Percentiles rank a stretch among this genome's conserved stretches.
phyloP scores from a whole-genome alignment of 2,888 invertebrate species.

The Pandemis heparana region DNA sequence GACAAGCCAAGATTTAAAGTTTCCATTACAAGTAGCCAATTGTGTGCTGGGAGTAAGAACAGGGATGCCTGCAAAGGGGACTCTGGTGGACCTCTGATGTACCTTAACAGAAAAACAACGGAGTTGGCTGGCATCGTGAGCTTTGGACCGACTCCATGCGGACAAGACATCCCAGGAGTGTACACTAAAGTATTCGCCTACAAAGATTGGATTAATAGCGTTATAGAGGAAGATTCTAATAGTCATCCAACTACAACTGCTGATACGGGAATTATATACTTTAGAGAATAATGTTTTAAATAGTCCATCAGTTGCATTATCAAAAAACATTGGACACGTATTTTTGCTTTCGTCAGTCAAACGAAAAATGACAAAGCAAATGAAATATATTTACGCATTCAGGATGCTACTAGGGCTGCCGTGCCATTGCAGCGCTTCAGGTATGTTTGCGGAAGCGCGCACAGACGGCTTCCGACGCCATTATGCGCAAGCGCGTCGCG shows the following conservation, averaged over 20 bases:
- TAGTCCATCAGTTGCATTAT: neutral
- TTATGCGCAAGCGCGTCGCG: no score
- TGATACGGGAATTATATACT: neutral
- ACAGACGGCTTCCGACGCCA: no score
- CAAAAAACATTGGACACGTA: no score
- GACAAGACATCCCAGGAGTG: slow-evolving; percentile 17
- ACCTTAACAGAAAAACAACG: neutral
- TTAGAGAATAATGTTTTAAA: neutral
- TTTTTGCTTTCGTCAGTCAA: no score
- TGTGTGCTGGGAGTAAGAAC: slow-evolving; percentile 33
- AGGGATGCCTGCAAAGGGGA: slow-evolving; percentile 27
- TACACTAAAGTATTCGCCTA: slow-evolving; percentile 35
- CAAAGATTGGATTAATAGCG: slow-evolving; percentile 15
- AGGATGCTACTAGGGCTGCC: neutral
- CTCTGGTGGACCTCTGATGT: slow-evolving; percentile 28
- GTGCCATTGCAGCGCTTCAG: no score
- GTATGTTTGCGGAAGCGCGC: no score
- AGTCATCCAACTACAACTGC: neutral
- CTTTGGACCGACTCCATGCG: slow-evolving; percentile 19
- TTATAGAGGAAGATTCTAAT: neutral
- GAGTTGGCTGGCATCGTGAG: slow-evolving; percentile 35
- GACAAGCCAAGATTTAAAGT: neutral
- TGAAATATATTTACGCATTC: no score
- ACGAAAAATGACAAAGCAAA: no score
- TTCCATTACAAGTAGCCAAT: neutral